phyloP scores from a whole-genome alignment of 1,140 invertebrate species.

The Paramacrobiotus metropolitanus region DNA sequence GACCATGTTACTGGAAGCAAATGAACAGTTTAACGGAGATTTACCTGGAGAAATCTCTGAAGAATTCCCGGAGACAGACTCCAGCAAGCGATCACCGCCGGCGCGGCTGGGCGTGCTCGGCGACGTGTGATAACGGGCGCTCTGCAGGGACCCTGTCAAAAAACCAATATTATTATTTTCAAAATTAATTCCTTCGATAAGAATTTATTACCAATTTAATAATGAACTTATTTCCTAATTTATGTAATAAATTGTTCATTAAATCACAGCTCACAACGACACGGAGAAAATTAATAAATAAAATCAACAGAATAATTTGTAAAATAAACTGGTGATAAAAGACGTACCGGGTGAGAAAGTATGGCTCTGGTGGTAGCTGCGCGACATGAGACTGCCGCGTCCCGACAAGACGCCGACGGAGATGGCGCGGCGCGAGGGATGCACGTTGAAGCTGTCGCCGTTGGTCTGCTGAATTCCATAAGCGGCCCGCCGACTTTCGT shows the following conservation, averaged over 20 bases:
- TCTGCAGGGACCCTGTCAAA: background rate
- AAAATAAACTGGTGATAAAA: no score
- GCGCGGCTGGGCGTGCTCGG: background rate
- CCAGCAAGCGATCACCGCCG: background rate
- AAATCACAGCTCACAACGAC: no score
- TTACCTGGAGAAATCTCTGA: conserved; percentile 1
- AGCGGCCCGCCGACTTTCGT: background rate
- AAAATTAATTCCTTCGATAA: no score
- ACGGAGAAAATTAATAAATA: no score
- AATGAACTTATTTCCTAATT: no score
- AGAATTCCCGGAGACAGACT: background rate
- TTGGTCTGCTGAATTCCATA: background rate
- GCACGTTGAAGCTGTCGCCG: background rate
- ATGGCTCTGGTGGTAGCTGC: background rate
- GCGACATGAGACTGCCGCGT: background rate
- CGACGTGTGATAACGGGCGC: background rate
- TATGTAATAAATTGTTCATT: no score
- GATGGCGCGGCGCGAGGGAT: background rate
- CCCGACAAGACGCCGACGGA: background rate
- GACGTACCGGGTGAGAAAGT: background rate
- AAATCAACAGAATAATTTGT: no score
- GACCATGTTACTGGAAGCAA: no score
- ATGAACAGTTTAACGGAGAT: no score
- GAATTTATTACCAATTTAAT: no score
- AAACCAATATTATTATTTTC: no score